A percentile compares a stretch with the other conserved stretches of the same genome.
phyloP scores from a whole-genome alignment of 2,888 invertebrate genomes.

The Syrphus vitripennis region DNA sequence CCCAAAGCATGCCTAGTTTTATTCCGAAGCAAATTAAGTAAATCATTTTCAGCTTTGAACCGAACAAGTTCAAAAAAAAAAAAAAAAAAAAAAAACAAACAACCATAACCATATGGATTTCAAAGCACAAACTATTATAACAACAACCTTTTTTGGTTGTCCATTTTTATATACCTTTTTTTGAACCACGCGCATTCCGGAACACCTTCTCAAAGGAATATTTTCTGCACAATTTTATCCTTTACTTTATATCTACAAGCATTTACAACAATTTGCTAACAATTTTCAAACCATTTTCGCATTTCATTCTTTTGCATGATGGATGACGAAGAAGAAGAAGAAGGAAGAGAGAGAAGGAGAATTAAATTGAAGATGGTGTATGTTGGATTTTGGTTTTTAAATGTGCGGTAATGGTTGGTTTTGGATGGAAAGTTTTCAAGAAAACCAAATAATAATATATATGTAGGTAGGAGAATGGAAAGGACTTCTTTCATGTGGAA shows the following conservation, averaged over 20 bases:
- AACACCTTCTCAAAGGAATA: constrained; percentile 26
- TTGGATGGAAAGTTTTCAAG: constrained; percentile 10
- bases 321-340: neutral
- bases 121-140: neutral
- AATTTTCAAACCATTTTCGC: constrained; percentile 5
- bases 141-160: neutral
- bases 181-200: constrained; percentile 13
- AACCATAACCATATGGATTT: neutral
- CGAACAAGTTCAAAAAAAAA: neutral
- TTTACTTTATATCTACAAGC: constrained; percentile 11
- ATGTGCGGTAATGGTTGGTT: neutral
- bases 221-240: constrained; percentile 56
- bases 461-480: too few relatives aligned
- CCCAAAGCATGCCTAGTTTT: too few relatives aligned
- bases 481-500: constrained; percentile 43
- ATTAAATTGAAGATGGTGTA: neutral
- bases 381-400: neutral
- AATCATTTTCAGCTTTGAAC: neutral
- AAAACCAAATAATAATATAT: constrained; percentile 61
- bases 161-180: neutral
- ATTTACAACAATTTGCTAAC: constrained; percentile 39
- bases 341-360: neutral
- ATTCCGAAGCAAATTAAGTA: neutral
- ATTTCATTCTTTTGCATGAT: constrained; percentile 3
- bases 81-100: neutral